A percentile compares a stretch with the other conserved stretches of the same genome.
Conservation (phyloP, 2,113 vertebrate species). For the Daphoenositta chrysoptera region DNA sequence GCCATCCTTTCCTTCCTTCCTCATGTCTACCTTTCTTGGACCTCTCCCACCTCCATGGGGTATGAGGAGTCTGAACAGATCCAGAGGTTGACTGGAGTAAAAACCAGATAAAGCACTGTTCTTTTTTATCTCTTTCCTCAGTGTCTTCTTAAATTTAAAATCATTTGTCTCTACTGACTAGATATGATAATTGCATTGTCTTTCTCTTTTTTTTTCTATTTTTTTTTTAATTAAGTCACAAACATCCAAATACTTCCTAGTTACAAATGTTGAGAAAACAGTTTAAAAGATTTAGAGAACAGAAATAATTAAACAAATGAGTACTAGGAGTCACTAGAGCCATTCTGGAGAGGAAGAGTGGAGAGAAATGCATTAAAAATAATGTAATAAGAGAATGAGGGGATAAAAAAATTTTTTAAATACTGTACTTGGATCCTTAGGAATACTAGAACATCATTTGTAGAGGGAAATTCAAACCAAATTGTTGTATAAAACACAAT, state of each 20-base stretch:
- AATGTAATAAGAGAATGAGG: background rate
- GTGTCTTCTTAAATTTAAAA: background rate
- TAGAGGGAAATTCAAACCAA: background rate
- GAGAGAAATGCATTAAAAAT: background rate
- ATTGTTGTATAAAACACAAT: background rate
- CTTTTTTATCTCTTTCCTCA: background rate
- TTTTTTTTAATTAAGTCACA: background rate
- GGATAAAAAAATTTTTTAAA: no score
- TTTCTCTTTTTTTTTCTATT: background rate
- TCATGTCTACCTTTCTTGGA: rapidly evolving
- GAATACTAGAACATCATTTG: background rate
- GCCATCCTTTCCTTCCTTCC: background rate
- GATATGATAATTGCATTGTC: background rate
- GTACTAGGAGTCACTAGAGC: background rate
- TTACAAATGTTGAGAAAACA: background rate
- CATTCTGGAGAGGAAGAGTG: background rate
- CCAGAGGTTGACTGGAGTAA: background rate
- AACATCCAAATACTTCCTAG: background rate
- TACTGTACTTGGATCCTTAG: background rate
- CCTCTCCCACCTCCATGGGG: background rate
- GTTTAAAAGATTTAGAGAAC: background rate
- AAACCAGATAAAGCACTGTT: background rate
- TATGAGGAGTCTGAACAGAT: background rate
- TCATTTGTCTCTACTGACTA: background rate
- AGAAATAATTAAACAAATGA: background rate